A percentile compares a stretch with the other conserved stretches of the same genome.
These are phyloP conservation scores for Sebastes baramenuke DNA, from an alignment of 2,797 vertebrate genomes.

Conservation along the genomic window DNA sequence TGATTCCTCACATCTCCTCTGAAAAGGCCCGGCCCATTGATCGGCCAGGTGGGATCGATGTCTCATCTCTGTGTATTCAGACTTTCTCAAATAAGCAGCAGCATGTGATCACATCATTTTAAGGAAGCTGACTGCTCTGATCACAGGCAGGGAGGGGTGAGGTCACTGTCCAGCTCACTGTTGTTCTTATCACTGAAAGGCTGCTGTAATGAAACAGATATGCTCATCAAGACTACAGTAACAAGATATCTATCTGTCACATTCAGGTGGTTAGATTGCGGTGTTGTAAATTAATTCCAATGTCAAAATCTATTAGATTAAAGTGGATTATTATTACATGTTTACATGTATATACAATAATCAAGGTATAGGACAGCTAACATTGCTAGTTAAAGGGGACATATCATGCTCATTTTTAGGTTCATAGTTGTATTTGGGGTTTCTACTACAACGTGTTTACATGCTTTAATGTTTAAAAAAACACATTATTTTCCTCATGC, in stretches of 20 bases:
- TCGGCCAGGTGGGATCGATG: constrained; percentile 75
- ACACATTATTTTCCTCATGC: too few relatives aligned
- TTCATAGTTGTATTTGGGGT: too few relatives aligned
- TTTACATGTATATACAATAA: neutral
- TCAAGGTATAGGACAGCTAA: neutral
- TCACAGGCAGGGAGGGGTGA: constrained; percentile 43
- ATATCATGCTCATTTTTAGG: too few relatives aligned
- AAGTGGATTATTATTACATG: neutral
- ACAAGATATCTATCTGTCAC: neutral
- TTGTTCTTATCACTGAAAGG: constrained; percentile 46
- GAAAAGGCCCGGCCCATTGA: constrained; percentile 66
- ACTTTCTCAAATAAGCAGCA: constrained; percentile 71
- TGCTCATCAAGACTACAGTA: constrained; percentile 26
- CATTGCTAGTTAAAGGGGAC: too few relatives aligned
- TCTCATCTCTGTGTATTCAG: constrained; percentile 76
- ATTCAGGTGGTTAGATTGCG: neutral
- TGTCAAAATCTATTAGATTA: neutral
- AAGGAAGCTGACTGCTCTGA: constrained; percentile 60
- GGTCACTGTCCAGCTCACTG: constrained; percentile 46
- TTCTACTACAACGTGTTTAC: too few relatives aligned
- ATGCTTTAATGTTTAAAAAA: too few relatives aligned
- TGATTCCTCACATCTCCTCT: constrained; percentile 67
- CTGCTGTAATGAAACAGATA: constrained; percentile 33
- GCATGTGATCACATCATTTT: constrained; percentile 70
- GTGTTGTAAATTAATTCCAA: neutral